Evolutionary conservation across 2,113 vertebrate species (phyloP).

Genomic region (Cavia porcellus): DNA sequence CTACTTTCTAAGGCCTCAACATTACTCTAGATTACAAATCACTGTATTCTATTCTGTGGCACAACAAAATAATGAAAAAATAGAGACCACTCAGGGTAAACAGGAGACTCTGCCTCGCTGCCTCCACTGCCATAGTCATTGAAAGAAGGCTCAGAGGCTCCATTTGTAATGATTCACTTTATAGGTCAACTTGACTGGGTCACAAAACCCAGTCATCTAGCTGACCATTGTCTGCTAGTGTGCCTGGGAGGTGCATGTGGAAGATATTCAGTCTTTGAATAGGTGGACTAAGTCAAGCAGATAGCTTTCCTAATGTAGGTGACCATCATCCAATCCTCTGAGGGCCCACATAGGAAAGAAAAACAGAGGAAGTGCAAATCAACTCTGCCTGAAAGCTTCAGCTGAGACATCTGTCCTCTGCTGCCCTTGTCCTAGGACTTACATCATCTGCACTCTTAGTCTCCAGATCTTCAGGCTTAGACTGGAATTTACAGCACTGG

Average conservation of each 20-base stretch:
- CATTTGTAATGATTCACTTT: not conserved
- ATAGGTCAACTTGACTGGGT: not conserved
- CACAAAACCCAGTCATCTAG: not conserved
- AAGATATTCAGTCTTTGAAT: not conserved
- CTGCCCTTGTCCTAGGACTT: not conserved
- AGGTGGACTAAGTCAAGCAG: not conserved
- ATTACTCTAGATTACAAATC: not conserved
- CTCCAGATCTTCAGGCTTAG: not conserved
- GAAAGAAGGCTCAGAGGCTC: not conserved
- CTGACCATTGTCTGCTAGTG: not conserved
- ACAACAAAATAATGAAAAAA: not conserved
- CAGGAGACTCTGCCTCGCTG: no score
- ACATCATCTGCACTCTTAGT: not conserved
- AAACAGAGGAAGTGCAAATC: not conserved
- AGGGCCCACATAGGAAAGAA: not conserved
- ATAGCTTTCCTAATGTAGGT: no score
- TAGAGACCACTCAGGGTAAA: not conserved
- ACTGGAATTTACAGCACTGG: not conserved
- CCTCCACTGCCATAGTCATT: not conserved
- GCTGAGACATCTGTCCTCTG: not conserved
- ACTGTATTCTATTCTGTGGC: not conserved
- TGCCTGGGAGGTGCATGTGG: not conserved
- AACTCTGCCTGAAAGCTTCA: not conserved
- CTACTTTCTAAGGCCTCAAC: not conserved
- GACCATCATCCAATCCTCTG: not conserved